Conservation (phyloP, 2,113 vertebrate species). For the Ariopsis seemanni region DNA sequence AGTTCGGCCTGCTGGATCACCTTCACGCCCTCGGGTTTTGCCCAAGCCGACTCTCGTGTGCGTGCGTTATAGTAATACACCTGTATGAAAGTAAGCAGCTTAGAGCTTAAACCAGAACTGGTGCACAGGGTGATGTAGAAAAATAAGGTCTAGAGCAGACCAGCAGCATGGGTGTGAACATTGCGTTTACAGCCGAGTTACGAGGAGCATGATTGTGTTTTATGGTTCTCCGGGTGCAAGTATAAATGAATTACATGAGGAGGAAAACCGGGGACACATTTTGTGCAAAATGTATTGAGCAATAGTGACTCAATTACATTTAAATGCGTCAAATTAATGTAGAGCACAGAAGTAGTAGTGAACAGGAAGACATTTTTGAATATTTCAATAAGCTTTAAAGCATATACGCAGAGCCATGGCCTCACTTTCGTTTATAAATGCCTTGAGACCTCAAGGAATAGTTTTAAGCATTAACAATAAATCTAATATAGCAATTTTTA, state of each 20-base stretch:
- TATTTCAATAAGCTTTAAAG: too few species aligned
- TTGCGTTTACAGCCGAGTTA: background rate
- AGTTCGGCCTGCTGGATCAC: constrained; percentile 86
- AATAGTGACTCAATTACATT: too few species aligned
- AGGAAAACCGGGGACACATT: background rate
- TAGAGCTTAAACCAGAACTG: background rate
- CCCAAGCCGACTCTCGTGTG: constrained; percentile 84
- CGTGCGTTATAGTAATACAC: constrained; percentile 88
- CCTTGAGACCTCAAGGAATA: too few species aligned
- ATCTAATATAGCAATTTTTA: too few species aligned
- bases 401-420: too few species aligned
- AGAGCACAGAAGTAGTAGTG: background rate
- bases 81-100: constrained; percentile 55
- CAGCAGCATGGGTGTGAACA: background rate
- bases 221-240: background rate
- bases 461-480: too few species aligned
- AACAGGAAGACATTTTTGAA: background rate
- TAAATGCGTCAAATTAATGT: too few species aligned
- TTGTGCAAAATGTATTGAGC: background rate
- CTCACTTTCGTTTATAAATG: too few species aligned
- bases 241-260: background rate
- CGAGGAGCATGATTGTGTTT: background rate
- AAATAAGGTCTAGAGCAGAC: background rate
- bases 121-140: background rate
- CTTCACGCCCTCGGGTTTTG: constrained; percentile 86